A percentile compares a stretch with the other conserved stretches of the same genome.
Conservation (phyloP, 2,888 invertebrate species). For the Dimorphilus gyrociliatus region DNA sequence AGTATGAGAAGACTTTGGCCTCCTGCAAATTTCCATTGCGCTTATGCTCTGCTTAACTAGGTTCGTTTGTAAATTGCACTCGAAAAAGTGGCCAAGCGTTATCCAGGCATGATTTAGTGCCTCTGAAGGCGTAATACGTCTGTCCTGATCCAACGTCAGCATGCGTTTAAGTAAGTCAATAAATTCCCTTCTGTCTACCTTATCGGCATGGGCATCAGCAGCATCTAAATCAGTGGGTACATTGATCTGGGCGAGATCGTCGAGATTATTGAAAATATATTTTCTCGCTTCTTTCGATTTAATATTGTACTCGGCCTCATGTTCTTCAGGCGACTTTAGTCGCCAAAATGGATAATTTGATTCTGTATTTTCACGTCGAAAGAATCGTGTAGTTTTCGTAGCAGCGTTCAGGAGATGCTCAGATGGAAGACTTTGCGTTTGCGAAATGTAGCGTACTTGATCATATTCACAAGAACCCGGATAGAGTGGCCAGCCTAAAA, state of each 20-base stretch:
- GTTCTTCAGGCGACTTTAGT: constrained; percentile 74
- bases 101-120: constrained; percentile 89
- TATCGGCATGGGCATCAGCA: constrained; percentile 85
- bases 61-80: constrained; percentile 59
- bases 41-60: constrained; percentile 84
- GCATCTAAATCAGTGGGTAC: constrained; percentile 66
- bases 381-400: constrained; percentile 95
- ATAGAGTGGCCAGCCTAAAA: constrained; percentile 97
- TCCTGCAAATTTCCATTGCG: constrained; percentile 75
- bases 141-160: constrained; percentile 92
- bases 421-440: constrained; percentile 90
- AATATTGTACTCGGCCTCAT: constrained; percentile 88
- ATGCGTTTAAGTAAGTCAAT: constrained; percentile 92
- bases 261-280: constrained; percentile 97
- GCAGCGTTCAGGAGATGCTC: constrained; percentile 93
- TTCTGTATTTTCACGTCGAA: constrained; percentile 67
- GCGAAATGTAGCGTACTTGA: constrained; percentile 79
- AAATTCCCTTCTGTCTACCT: constrained; percentile 88
- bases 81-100: constrained; percentile 70
- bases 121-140: constrained; percentile 84
- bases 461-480: constrained; percentile 98
- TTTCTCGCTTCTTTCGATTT: constrained; percentile 98
- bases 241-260: constrained; percentile 58
- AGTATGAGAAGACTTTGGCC: constrained; percentile 30
- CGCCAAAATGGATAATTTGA: constrained; percentile 47